Percentiles rank a stretch among this genome's conserved stretches.
These are phyloP conservation scores for Alethe castanea DNA, from an alignment of 2,113 vertebrate species.

Conservation along the genomic window DNA sequence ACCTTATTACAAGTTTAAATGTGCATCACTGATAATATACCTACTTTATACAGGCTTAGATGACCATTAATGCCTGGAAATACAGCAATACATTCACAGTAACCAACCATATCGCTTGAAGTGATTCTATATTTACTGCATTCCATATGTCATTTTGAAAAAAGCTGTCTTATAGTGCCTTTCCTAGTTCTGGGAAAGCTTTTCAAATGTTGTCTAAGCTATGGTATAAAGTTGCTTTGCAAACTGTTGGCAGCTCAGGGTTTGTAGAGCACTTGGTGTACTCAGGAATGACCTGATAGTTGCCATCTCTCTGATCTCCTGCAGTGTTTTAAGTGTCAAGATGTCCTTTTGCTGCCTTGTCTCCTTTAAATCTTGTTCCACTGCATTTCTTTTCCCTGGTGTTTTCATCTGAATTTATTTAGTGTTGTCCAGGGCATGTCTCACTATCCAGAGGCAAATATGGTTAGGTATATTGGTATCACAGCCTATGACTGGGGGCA, in stretches of 20 bases:
- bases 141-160: neutral
- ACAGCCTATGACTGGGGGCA: neutral
- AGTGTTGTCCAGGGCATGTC: neutral
- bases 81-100: neutral
- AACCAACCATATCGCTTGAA: neutral
- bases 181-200: neutral
- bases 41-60: neutral
- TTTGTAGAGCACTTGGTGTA: neutral
- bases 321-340: neutral
- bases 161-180: neutral
- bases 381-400: neutral
- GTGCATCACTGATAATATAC: neutral
- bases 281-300: neutral
- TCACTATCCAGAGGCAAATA: neutral
- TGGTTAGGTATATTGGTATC: neutral
- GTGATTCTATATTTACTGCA: neutral
- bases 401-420: neutral
- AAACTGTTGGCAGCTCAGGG: neutral
- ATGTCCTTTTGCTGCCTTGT: neutral
- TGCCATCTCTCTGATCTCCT: neutral
- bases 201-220: neutral
- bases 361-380: neutral
- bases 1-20: neutral
- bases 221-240: neutral
- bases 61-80: neutral